Conservation (phyloP, 2,113 vertebrate species). For the Aldabrachelys gigantea region DNA sequence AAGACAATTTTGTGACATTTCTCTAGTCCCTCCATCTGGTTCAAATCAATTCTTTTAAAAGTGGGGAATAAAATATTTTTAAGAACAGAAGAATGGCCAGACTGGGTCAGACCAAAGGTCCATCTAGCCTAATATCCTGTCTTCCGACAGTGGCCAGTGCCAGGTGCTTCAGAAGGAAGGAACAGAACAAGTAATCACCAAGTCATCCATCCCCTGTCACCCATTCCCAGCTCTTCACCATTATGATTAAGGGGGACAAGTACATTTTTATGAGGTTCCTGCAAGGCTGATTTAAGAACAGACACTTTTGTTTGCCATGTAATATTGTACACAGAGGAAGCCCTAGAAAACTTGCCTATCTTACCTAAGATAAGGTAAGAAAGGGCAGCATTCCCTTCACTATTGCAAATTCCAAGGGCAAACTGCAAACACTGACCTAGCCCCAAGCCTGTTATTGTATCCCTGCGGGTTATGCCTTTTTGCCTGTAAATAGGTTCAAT, state of each 20-base stretch:
- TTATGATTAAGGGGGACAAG: background rate
- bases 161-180: too few species aligned
- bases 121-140: too few species aligned
- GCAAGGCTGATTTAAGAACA: background rate
- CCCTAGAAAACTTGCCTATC: background rate
- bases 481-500: accelerated
- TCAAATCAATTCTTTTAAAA: background rate
- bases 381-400: background rate
- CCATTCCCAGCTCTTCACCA: background rate
- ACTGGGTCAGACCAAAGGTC: too few species aligned
- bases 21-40: background rate
- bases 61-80: background rate
- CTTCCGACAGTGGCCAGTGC: too few species aligned
- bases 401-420: background rate
- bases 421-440: background rate
- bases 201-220: too few species aligned
- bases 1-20: background rate
- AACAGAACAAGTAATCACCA: too few species aligned
- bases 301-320: background rate
- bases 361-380: background rate
- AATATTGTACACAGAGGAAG: background rate
- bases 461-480: background rate
- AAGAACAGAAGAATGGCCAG: too few species aligned
- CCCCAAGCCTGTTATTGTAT: background rate
- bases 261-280: accelerated